Conservation (phyloP, 2,797 vertebrate species). For the Pseudochromis fuscus region DNA sequence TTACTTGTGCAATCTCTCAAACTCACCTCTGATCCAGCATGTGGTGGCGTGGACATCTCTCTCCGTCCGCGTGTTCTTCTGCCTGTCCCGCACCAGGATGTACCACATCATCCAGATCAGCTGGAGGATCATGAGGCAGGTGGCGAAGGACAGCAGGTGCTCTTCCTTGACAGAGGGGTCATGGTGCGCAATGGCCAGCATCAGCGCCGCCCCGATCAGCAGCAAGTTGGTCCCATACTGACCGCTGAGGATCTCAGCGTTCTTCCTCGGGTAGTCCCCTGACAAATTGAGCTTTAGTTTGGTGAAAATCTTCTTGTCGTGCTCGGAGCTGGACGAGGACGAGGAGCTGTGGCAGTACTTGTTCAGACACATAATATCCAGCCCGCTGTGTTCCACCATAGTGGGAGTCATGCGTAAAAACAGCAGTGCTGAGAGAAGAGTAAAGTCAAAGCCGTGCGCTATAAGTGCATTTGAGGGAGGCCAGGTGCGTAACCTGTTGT, state of each 20-base stretch:
- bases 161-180: slow-evolving; percentile 87
- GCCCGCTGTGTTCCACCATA: slow-evolving; percentile 82
- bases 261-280: slow-evolving; percentile 89
- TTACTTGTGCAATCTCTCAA: background rate
- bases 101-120: slow-evolving; percentile 98
- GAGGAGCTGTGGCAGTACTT: slow-evolving; percentile 82
- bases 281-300: slow-evolving; percentile 73
- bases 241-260: slow-evolving; percentile 92
- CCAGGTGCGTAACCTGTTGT: slow-evolving; percentile 66
- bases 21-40: slow-evolving; percentile 92
- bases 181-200: slow-evolving; percentile 91
- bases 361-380: slow-evolving; percentile 83
- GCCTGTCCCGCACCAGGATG: slow-evolving; percentile 87
- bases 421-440: slow-evolving; percentile 33
- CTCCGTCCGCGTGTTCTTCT: slow-evolving; percentile 83
- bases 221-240: slow-evolving; percentile 95
- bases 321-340: slow-evolving; percentile 80
- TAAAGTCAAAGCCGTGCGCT: slow-evolving; percentile 60
- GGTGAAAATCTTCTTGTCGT: slow-evolving; percentile 78
- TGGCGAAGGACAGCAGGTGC: slow-evolving; percentile 89
- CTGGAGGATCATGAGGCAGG: slow-evolving; percentile 93
- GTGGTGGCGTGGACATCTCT: slow-evolving; percentile 93
- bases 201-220: slow-evolving; percentile 90
- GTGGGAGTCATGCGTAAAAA: slow-evolving; percentile 49
- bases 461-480: slow-evolving; percentile 73